Base-by-base conservation (phyloP, 2,797 vertebrate genomes). In the Rhynchotus rufescens region DNA sequence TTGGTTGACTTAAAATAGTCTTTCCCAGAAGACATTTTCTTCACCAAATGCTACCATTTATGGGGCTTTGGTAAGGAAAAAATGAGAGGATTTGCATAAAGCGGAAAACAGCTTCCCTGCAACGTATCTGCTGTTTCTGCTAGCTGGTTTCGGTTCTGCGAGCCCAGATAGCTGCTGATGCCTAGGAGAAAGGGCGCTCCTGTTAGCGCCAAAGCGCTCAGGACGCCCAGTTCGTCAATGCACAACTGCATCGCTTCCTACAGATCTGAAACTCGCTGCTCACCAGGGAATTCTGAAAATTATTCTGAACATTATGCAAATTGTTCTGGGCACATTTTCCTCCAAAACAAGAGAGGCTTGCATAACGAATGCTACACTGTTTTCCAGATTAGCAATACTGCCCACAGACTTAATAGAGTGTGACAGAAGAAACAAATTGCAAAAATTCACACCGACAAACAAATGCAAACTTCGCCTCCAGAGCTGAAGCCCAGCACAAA, bases 401-500 rank as follows among this genome's bases (percentile, higher is more conserved):
- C 93, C 89, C 90, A 92, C 64, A 92, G 92, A 94, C 61, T 89
- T 96, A 96, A 96, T 77, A 88, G 89, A 80, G 82, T 86, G 84
- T 88, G 93, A 92, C 95, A 94, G 87, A 91, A 59, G 92, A 94
- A 95, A 92, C 89, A 93, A 95, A 95, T 34, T 57, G 89, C 87
- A 92, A 95, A 95, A 95, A 96, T 91, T 88, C 94, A 93, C 95
- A 86, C 91, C 30, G 89, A 95, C 94, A 94, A 93, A 95, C 91
- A 85, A 57, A 76, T 22, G 47, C 32, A 1, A 93, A 82, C 85
- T 77, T 90, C 76, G 89, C 89, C 80, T 93, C 74, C 85, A 95
- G 95, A 95, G 92, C 92, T 80, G 85, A 62, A 84, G 85, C 84
- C 95, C 93, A 95, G 93, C 92, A 84, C 75, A 92, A 94, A 92